A percentile compares a stretch with the other conserved stretches of the same genome.
These are phyloP conservation scores for Lagria hirta DNA, from an alignment of 2,888 invertebrate species.

Conservation along the genomic window DNA sequence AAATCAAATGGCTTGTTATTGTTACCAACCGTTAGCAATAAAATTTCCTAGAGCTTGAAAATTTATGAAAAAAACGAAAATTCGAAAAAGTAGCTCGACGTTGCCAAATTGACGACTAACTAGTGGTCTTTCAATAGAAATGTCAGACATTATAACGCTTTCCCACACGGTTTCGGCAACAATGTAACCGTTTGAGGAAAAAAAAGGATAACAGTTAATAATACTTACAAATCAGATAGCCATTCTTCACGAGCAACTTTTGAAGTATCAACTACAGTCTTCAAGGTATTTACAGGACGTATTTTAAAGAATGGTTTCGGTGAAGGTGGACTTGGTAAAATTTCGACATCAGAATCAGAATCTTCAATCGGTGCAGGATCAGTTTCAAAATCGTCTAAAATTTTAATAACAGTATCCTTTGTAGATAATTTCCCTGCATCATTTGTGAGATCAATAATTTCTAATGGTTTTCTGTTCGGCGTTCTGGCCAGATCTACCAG, in stretches of 20 bases:
- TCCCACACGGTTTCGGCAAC: too few relatives aligned
- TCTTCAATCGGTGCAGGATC: constrained; percentile 45
- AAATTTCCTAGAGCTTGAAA: too few relatives aligned
- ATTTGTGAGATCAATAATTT: constrained; percentile 22
- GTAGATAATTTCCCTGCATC: constrained; percentile 34
- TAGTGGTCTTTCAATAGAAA: too few relatives aligned
- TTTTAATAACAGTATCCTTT: constrained; percentile 43
- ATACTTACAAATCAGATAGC: constrained; percentile 57
- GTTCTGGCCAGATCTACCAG: constrained; percentile 31
- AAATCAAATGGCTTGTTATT: too few relatives aligned
- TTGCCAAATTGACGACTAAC: too few relatives aligned
- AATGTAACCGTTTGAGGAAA: too few relatives aligned
- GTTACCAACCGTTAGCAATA: too few relatives aligned
- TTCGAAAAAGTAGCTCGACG: too few relatives aligned
- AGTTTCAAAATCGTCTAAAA: constrained; percentile 43
- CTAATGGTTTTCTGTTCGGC: constrained; percentile 12
- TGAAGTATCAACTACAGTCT: constrained; percentile 59
- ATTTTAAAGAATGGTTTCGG: constrained; percentile 51
- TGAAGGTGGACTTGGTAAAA: constrained; percentile 47
- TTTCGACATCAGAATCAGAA: constrained; percentile 49
- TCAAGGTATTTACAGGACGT: constrained; percentile 58
- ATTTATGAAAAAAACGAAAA: too few relatives aligned
- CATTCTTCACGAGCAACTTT: constrained; percentile 58
- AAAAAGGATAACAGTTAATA: too few relatives aligned
- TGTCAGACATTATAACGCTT: too few relatives aligned